Percentiles rank a stretch among this genome's conserved stretches.
Conservation (phyloP, 2,113 vertebrate species). For the Oreochromis aureus region DNA sequence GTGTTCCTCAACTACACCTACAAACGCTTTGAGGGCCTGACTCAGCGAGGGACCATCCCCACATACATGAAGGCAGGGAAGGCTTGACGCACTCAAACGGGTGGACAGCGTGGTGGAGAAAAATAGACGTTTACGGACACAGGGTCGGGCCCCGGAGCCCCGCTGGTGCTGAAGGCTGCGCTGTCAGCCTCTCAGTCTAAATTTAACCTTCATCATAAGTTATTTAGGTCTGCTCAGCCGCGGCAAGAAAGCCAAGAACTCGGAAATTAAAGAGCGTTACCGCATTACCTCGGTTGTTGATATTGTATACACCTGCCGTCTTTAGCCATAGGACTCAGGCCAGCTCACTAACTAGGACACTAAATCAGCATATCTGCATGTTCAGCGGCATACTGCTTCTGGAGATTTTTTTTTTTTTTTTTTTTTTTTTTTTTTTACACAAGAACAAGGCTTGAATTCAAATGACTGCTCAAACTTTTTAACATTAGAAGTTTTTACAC, state of each 20-base stretch:
- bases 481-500: not conserved
- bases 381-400: constrained; percentile 11
- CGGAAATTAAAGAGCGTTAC: constrained; percentile 25
- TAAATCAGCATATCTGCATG: constrained; percentile 50
- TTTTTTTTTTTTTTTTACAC: not conserved
- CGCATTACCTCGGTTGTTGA: constrained; percentile 62
- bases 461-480: constrained; percentile 23
- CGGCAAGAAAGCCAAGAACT: constrained; percentile 21
- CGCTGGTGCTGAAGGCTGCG: constrained; percentile 46
- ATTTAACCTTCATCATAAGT: constrained; percentile 44
- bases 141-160: constrained; percentile 56
- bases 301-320: constrained; percentile 31
- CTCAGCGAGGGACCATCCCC: constrained; percentile 93
- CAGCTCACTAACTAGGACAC: constrained; percentile 38
- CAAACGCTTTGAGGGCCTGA: constrained; percentile 96
- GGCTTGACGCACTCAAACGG: constrained; percentile 69
- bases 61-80: constrained; percentile 95
- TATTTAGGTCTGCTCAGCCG: constrained; percentile 38
- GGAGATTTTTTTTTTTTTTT: not conserved
- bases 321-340: constrained; percentile 55
- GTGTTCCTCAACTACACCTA: constrained; percentile 99
- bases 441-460: not conserved
- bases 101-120: not conserved
- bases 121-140: constrained; percentile 54
- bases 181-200: constrained; percentile 31